Percentiles rank a stretch among this genome's conserved stretches.
Evolutionary conservation across 1,140 invertebrate genomes (phyloP).

Genomic region (Oscheius sp.): DNA sequence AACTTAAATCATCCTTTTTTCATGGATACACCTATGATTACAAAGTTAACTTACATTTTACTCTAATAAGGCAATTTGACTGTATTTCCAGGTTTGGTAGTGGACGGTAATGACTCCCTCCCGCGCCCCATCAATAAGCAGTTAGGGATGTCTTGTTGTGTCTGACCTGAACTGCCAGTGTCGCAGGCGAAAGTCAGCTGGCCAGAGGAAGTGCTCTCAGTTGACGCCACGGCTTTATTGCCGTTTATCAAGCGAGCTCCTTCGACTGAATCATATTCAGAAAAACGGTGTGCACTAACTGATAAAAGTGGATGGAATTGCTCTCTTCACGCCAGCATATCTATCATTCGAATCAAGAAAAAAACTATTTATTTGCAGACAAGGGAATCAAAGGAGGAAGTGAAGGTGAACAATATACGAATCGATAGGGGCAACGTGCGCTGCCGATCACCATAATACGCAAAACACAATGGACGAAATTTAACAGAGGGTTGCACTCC

Average conservation of each 20-base stretch:
- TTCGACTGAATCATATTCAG: not conserved
- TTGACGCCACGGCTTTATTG: not conserved
- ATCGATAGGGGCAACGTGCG: not conserved
- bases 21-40: too few relatives aligned
- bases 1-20: too few relatives aligned
- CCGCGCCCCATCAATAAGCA: too few relatives aligned
- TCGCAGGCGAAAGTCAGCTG: slow-evolving; percentile 6
- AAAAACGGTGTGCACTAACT: not conserved
- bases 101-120: too few relatives aligned
- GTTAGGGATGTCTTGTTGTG: too few relatives aligned
- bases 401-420: not conserved
- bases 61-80: too few relatives aligned
- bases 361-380: too few relatives aligned
- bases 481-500: slow-evolving; percentile 5
- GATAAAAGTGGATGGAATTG: not conserved
- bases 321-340: too few relatives aligned
- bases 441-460: slow-evolving; percentile 1
- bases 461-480: slow-evolving; percentile 10
- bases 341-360: too few relatives aligned
- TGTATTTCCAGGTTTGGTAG: too few relatives aligned
- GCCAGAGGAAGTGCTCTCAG: not conserved
- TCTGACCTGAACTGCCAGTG: too few relatives aligned
- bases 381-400: not conserved
- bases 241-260: slow-evolving; percentile 1
- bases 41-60: too few relatives aligned